These are phyloP conservation scores for Atherinosoma microstoma DNA, from an alignment of 2,797 vertebrate species.

Conservation along the genomic window DNA sequence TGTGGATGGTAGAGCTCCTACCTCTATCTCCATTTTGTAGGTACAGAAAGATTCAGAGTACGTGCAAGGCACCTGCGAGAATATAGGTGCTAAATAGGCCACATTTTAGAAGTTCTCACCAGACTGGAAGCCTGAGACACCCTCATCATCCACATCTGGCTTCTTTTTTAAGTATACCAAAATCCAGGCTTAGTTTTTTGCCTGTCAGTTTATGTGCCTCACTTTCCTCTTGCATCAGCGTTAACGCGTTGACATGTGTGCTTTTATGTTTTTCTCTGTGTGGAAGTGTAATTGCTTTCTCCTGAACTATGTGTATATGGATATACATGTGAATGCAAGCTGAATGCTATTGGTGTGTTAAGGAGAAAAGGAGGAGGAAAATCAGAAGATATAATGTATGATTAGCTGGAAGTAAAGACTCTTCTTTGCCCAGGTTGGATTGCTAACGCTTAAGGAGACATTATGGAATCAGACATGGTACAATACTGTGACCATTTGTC, in stretches of 20 bases:
- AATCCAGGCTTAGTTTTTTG: conserved; percentile 70
- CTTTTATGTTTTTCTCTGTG: conserved; percentile 34
- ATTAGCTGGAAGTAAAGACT: conserved; percentile 37
- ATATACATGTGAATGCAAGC: conserved; percentile 60
- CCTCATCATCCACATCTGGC: conserved; percentile 61
- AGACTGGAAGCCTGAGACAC: conserved; percentile 58
- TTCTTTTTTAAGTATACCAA: conserved; percentile 77
- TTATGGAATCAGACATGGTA: conserved; percentile 56
- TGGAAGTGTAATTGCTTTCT: conserved; percentile 62
- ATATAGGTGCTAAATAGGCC: conserved; percentile 54
- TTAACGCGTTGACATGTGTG: conserved; percentile 37
- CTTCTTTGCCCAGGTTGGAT: conserved; percentile 21
- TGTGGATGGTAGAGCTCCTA: conserved; percentile 30
- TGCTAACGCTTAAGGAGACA: conserved; percentile 25
- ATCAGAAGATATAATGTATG: conserved; percentile 1
- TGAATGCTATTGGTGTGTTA: conserved; percentile 35
- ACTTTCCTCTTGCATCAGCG: conserved; percentile 66
- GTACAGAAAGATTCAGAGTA: conserved; percentile 49
- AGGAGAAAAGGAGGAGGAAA: conserved; percentile 29
- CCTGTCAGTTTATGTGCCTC: conserved; percentile 81
- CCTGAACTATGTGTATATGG: conserved; percentile 63
- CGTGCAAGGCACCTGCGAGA: conserved; percentile 43
- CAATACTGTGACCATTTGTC: conserved; percentile 64
- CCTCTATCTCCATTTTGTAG: conserved; percentile 44
- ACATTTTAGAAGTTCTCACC: conserved; percentile 55